Conservation (phyloP, 2,888 invertebrate genomes). For the Eupeodes latifasciatus region DNA sequence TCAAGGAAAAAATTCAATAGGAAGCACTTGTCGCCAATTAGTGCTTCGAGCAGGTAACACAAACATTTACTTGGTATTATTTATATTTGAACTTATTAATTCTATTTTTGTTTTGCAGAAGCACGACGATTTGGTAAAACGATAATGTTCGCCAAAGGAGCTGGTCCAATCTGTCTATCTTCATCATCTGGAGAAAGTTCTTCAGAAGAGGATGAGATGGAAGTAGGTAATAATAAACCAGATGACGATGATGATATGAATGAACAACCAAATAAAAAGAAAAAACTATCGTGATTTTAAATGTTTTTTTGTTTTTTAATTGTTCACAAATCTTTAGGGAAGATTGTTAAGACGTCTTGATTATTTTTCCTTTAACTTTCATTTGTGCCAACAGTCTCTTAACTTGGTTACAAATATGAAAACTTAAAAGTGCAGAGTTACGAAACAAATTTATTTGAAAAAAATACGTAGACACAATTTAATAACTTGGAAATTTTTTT, state of each 20-base stretch:
- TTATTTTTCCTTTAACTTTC: too few relatives aligned
- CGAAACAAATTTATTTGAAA: too few relatives aligned
- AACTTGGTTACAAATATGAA: too few relatives aligned
- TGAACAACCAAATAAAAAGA: constrained; percentile 81
- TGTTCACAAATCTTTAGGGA: neutral
- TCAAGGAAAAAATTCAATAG: constrained; percentile 88
- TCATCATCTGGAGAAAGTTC: constrained; percentile 78
- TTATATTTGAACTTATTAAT: neutral
- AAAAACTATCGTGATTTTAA: constrained; percentile 65
- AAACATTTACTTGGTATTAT: neutral
- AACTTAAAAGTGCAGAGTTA: too few relatives aligned
- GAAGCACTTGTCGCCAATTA: constrained; percentile 86
- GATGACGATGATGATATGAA: constrained; percentile 42
- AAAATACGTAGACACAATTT: too few relatives aligned
- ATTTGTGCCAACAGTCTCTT: too few relatives aligned
- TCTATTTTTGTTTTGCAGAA: constrained; percentile 79
- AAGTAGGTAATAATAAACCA: constrained; percentile 34
- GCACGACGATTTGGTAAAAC: constrained; percentile 85
- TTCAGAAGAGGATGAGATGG: constrained; percentile 59
- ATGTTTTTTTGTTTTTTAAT: neutral
- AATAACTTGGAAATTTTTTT: too few relatives aligned
- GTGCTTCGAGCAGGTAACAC: constrained; percentile 87
- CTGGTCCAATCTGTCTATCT: constrained; percentile 81
- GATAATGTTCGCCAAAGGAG: constrained; percentile 84
- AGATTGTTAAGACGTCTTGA: too few relatives aligned